Evolutionary conservation across 2,888 invertebrate species (phyloP), one percentile per base, ranked within the genome.

Genomic region (Pelosia muscerda): DNA sequence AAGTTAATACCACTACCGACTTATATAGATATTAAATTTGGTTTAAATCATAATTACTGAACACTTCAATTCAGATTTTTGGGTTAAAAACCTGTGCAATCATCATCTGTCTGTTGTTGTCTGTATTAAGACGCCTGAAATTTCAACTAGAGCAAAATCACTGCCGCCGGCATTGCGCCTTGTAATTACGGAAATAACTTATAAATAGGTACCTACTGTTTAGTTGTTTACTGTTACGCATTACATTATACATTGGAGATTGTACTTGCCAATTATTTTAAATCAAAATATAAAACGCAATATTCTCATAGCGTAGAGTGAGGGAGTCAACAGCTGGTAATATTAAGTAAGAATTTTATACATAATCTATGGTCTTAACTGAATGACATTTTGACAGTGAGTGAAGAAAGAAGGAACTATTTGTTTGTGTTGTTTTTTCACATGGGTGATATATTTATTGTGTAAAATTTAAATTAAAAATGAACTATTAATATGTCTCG

Each of bases 401-500:
- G 31, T 31, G 31, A 31, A 9, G 25, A 55, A 22, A 13, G 23
- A 23, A 28, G 9, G 60, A 66, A 26, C 23, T 42, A 66, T n/a
- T 66, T 61, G 56, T 66, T 62, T 56, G 61, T 62, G 25, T 56
- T 66, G 23, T 23, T 38, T 19, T 34, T 57, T 66, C 57, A 57
- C 62, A 28, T 31, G 19, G 28, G 34, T 11, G 56, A 54, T 56
- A 56, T 11, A 31, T 49, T 56, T 49, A 57, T 26, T 55, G 23
- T 66, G 58, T 34, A 62, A 77, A 63, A 72, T 73, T 63, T 68
- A 72, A 66, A 72, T 71, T 70, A 77, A 81, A 84, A 77, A 84
- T 84, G 83, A 38, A 70, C 58, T 65, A 67, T 69, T 86, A 79
- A 90, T 74, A 94, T 94, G 94, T 88, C 91, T 84, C 80, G 75